Evolutionary conservation across 2,888 invertebrate genomes (phyloP).

Genomic region (Noctua janthe): DNA sequence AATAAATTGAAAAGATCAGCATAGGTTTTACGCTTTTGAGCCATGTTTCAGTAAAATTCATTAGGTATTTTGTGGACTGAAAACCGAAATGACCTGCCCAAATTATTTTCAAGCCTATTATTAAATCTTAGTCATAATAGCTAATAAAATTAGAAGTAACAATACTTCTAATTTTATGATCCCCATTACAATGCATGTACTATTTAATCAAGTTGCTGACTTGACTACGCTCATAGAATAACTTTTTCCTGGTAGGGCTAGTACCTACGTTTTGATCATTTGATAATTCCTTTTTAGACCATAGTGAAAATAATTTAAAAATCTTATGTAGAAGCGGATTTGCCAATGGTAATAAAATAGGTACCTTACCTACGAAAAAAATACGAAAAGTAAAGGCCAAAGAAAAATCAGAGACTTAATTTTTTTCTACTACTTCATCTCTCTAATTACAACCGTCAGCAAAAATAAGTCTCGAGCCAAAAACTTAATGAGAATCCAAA

Average conservation of each 20-base stretch:
- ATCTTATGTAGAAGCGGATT: not conserved
- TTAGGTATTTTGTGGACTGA: not conserved
- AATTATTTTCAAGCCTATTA: not conserved
- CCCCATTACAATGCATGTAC: not conserved
- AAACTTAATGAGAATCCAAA: conserved; percentile 48
- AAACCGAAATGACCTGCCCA: not conserved
- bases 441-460: conserved; percentile 45
- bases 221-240: not conserved
- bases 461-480: conserved; percentile 49
- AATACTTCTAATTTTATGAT: not conserved
- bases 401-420: conserved; percentile 22
- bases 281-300: not conserved
- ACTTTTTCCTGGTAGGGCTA: not conserved
- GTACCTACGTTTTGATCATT: not conserved
- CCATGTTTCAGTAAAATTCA: not conserved
- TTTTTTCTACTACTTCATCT: conserved; percentile 15
- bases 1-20: not conserved
- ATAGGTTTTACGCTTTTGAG: not conserved
- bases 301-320: not conserved
- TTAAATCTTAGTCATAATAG: not conserved
- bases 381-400: conserved; percentile 1
- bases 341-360: not conserved
- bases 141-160: too few species aligned
- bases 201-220: conserved; percentile 12
- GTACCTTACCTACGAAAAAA: not conserved